Percentiles rank a stretch among this genome's conserved stretches.
These are phyloP conservation scores for Bettongia penicillata DNA, from an alignment of 2,113 vertebrate species.

Conservation along the genomic window DNA sequence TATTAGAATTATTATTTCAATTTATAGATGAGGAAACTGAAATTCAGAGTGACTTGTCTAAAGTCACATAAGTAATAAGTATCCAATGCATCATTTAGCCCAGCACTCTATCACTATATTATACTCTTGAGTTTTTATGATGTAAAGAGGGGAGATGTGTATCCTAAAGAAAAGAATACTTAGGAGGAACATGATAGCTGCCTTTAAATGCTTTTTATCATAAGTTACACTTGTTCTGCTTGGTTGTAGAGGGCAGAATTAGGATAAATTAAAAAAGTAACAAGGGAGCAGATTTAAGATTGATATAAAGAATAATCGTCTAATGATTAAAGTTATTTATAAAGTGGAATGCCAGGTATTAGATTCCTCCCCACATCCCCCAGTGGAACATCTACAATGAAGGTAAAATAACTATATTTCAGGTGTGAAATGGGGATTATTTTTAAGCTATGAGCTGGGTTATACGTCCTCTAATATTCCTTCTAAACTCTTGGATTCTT, in stretches of 20 bases:
- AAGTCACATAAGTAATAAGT: neutral
- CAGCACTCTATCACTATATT: neutral
- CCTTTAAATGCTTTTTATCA: neutral
- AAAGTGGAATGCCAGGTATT: neutral
- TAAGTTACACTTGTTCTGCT: neutral
- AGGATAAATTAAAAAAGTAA: neutral
- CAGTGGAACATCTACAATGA: neutral
- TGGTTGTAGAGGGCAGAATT: neutral
- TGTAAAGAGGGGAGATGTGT: neutral
- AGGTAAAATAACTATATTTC: neutral
- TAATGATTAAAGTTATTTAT: neutral
- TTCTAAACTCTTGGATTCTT: neutral
- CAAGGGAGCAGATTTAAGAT: neutral
- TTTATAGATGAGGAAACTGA: neutral
- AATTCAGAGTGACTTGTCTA: neutral
- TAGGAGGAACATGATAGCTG: neutral
- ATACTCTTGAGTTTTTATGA: neutral
- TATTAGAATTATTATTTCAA: neutral
- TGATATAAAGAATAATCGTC: neutral
- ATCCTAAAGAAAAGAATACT: neutral
- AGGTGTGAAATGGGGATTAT: neutral
- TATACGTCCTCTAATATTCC: neutral
- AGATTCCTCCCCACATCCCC: neutral
- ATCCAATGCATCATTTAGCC: no score
- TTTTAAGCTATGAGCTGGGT: neutral